Evolutionary conservation across 2,113 vertebrate species (phyloP).

Genomic region (Rhynchomys soricoides): DNA sequence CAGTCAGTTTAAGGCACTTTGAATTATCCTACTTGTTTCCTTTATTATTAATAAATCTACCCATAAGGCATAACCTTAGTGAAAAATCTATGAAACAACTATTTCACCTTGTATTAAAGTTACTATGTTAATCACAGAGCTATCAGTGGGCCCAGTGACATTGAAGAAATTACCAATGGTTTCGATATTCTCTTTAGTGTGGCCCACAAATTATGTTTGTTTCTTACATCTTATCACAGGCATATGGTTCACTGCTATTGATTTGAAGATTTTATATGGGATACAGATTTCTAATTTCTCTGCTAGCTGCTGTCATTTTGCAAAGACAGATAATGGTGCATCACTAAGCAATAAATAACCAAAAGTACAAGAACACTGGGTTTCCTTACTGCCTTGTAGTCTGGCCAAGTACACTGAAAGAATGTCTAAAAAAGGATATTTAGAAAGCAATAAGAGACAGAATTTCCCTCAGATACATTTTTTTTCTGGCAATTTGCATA

Average conservation of each 20-base stretch:
- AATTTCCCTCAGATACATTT: conserved; percentile 49
- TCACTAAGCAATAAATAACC: conserved; percentile 31
- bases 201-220: background rate
- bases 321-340: background rate
- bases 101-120: background rate
- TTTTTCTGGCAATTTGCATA: conserved; percentile 51
- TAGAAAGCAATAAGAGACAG: conserved; percentile 65
- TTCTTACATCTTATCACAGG: background rate
- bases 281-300: conserved; percentile 32
- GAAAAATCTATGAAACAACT: background rate
- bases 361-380: conserved; percentile 5
- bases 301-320: background rate
- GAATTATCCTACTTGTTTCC: background rate
- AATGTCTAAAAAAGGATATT: conserved; percentile 46
- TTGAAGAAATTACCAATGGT: background rate
- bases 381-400: conserved; percentile 19
- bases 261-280: conserved; percentile 7
- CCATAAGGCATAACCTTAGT: background rate
- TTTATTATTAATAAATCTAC: background rate
- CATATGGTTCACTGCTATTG: background rate
- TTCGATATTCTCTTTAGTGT: background rate
- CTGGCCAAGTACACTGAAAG: conserved; percentile 48
- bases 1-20: background rate
- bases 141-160: background rate
- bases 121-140: background rate